Evolutionary conservation across 2,113 vertebrate species (phyloP), one percentile per base, ranked within the genome.

Genomic region (Monarcha castaneiventris): DNA sequence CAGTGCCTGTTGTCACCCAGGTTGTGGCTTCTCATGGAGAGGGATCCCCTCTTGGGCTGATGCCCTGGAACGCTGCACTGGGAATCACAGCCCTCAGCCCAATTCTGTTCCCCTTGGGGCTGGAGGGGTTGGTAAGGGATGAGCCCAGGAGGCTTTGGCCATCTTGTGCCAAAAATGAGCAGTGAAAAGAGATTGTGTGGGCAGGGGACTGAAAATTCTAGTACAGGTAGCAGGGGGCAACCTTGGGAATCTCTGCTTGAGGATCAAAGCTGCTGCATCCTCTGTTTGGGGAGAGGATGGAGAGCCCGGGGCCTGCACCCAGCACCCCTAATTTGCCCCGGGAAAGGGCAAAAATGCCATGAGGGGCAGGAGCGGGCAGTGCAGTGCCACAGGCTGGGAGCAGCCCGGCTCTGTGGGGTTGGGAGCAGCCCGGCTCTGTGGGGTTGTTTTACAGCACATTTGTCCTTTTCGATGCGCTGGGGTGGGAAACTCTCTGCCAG

Each of bases 1-100:
- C 8, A 1, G 1, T 0, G 3, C 9, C 30, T 1, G 0, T 16
- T 56, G 25, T 80, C 75, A 32, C 25, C 8, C 62, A 9, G 23
- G 19, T 0, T 56, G 68, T 61, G 52, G 16, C 3, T 17, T 21
- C 43, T 58, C 29, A 18, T 1, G 11, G 46, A 71, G 37, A 44
- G 39, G 30, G 17, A 64, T 30, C 16, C 41, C 33, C 8, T 18
- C 16, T 17, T 12, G 14, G 7, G 3, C 63, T 23, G 69, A 26
- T 39, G 21, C 9, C 13, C 3, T 0, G 4, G 61, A 32, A 13
- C 37, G 84, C 48, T 56, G 43, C 1, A 0, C n/a, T 21, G 49
- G 74, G 30, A 75, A 7, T 7, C 1, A 0, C 56, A 64, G 46
- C 63, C 44, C 48, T 71, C 41, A 51, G 52, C 17, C 17, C 61